These are phyloP conservation scores for Grus americana DNA, from an alignment of 2,113 vertebrate species.

Conservation along the genomic window DNA sequence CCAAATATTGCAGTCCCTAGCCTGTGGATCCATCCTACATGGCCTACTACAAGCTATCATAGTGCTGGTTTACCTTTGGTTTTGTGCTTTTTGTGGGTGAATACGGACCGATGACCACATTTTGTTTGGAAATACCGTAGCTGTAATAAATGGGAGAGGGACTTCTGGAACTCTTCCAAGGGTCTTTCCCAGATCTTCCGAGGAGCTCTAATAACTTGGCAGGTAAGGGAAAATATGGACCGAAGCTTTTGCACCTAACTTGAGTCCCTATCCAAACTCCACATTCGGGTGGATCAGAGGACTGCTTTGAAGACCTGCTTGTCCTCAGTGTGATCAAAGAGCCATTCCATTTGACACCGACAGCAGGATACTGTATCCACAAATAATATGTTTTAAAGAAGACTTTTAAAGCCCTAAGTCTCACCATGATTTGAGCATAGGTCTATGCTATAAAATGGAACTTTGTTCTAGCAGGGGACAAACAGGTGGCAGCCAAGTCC, in stretches of 20 bases:
- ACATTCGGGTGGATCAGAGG: not conserved
- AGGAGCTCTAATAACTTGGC: not conserved
- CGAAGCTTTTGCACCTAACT: not conserved
- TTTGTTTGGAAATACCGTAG: not conserved
- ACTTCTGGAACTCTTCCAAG: not conserved
- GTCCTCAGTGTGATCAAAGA: not conserved
- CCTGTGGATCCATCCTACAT: not conserved
- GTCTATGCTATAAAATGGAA: not conserved
- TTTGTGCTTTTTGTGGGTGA: not conserved
- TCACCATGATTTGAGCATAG: not conserved
- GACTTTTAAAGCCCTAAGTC: not conserved
- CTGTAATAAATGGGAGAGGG: not conserved
- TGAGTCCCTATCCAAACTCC: not conserved
- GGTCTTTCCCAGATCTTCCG: not conserved
- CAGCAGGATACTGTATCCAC: not conserved
- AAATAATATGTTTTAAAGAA: not conserved
- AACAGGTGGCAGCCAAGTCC: not conserved
- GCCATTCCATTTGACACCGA: not conserved
- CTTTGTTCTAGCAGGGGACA: not conserved
- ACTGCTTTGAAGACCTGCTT: not conserved
- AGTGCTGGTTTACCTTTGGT: not conserved
- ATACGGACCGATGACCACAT: rapidly evolving
- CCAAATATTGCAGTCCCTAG: not conserved
- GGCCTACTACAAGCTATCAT: not conserved
- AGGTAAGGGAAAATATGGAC: not conserved